A percentile compares a stretch with the other conserved stretches of the same genome.
Evolutionary conservation across 2,888 invertebrate genomes (phyloP).

Genomic region (Chrysolina haemoptera): DNA sequence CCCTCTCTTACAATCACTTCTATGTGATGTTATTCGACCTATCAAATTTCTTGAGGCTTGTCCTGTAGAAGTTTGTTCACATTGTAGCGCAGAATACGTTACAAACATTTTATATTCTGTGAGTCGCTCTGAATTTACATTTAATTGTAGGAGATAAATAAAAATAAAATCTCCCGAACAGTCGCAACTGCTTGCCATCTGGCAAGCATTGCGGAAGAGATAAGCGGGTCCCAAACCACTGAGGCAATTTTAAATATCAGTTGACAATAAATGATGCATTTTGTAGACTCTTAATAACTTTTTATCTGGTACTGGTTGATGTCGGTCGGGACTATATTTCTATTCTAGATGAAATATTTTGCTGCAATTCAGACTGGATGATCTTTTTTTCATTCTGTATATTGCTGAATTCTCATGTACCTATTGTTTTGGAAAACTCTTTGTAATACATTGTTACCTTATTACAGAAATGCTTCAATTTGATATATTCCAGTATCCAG

Average conservation of each 20-base stretch:
- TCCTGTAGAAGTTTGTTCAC: no score
- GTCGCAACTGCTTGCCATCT: constrained; percentile 40
- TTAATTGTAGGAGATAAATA: constrained; percentile 36
- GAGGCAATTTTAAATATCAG: constrained; percentile 54
- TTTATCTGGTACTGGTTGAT: constrained; percentile 39
- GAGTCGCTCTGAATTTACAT: neutral
- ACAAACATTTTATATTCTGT: constrained; percentile 5
- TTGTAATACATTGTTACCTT: no score
- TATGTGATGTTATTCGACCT: no score
- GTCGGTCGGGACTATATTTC: constrained; percentile 34
- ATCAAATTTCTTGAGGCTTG: no score
- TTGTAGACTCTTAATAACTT: constrained; percentile 45
- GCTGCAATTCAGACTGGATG: neutral
- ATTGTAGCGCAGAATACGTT: no score
- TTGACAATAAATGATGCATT: constrained; percentile 51
- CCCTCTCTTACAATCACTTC: no score
- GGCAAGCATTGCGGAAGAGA: constrained; percentile 44
- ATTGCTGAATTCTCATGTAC: neutral
- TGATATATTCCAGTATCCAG: no score
- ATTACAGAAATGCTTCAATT: no score
- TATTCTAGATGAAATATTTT: constrained; percentile 12
- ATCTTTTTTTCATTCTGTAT: neutral
- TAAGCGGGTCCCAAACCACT: constrained; percentile 51
- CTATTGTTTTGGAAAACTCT: no score
- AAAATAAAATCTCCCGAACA: constrained; percentile 42